Percentiles rank a stretch among this genome's conserved stretches.
phyloP scores from a whole-genome alignment of 1,140 invertebrate genomes.

The Laupala kohalensis region DNA sequence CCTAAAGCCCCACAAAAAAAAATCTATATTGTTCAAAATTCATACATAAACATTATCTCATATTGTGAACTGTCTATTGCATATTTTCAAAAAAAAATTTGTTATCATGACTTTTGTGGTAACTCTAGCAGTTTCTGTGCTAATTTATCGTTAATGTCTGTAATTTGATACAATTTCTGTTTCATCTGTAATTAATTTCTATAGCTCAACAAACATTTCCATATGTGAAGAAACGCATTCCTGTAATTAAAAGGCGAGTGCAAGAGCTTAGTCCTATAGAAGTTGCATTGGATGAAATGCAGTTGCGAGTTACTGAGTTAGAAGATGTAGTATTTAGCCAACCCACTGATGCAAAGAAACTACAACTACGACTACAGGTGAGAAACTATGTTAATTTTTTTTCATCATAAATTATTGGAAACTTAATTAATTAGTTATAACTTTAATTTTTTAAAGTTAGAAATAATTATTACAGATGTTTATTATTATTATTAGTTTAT shows the following conservation, averaged over 20 bases:
- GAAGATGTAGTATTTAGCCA: conserved; percentile 68
- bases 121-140: too few species aligned
- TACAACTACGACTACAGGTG: conserved; percentile 79
- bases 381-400: conserved; percentile 31
- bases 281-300: conserved; percentile 88
- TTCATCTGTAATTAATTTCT: too few species aligned
- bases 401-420: background rate
- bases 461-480: too few species aligned
- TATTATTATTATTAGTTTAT: too few species aligned
- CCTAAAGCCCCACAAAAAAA: too few species aligned
- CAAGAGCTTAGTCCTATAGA: conserved; percentile 81
- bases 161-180: too few species aligned
- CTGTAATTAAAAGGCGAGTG: conserved; percentile 54
- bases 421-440: background rate
- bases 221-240: conserved; percentile 80
- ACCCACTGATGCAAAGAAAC: conserved; percentile 71
- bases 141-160: too few species aligned
- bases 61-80: too few species aligned
- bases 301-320: conserved; percentile 65
- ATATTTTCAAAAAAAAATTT: background rate
- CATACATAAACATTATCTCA: too few species aligned
- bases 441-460: background rate
- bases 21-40: too few species aligned
- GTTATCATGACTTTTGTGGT: background rate
- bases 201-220: conserved; percentile 74